These are phyloP conservation scores for Philonicus albiceps DNA, from an alignment of 2,888 invertebrate genomes.

Conservation along the genomic window DNA sequence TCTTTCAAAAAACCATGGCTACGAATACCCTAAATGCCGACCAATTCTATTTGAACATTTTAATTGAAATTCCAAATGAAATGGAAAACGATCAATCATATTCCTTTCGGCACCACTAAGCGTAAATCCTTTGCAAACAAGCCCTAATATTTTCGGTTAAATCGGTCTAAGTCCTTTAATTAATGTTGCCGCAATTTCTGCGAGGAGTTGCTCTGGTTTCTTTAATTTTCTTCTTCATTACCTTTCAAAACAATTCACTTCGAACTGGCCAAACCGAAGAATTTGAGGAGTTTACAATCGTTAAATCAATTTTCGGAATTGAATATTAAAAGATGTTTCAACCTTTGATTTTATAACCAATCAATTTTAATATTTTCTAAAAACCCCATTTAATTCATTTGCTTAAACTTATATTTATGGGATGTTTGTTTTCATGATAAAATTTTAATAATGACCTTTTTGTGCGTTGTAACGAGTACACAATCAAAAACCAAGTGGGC, in stretches of 20 bases:
- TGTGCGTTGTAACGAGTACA: too few relatives aligned
- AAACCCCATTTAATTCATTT: background rate
- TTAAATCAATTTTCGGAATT: background rate
- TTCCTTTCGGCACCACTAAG: background rate
- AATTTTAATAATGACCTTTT: too few relatives aligned
- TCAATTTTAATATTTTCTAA: background rate
- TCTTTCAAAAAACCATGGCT: background rate
- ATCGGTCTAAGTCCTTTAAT: background rate
- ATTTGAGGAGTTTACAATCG: background rate
- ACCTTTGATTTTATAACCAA: background rate
- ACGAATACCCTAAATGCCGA: background rate
- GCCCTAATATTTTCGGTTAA: background rate
- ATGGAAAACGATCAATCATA: background rate
- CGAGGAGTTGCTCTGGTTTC: background rate
- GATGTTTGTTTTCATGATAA: background rate
- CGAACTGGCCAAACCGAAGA: background rate
- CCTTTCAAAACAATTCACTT: background rate
- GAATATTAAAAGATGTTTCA: background rate
- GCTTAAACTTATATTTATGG: background rate
- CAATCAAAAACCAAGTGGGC: too few relatives aligned
- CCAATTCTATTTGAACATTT: background rate
- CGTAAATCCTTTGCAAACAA: background rate
- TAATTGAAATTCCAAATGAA: background rate
- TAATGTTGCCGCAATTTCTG: background rate
- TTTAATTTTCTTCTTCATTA: background rate